Base-by-base conservation (phyloP, 2,888 invertebrate species). In the Chalcosyrphus nemorum region DNA sequence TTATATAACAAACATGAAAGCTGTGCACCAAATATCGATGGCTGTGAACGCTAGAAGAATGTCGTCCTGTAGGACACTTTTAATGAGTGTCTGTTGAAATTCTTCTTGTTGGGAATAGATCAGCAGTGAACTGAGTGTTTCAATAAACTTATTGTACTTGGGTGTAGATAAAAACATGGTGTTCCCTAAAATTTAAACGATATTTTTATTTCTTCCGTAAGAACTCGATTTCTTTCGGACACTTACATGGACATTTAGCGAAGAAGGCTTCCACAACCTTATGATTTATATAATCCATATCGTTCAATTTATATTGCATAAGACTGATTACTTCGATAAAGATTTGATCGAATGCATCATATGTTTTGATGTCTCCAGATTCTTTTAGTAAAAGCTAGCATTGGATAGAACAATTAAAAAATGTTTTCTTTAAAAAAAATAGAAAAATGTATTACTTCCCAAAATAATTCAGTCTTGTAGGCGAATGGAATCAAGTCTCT, bases 11-110 rank as follows among this genome's bases (percentile, higher is more conserved):
- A 43, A 82, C 82, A 41, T 72, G 32, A 72, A 82, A 9, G 41
- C 15, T 4, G 52, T 72, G 41, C 77, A 66, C 61, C 54, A 82
- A 15, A 82, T 35, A 7, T 82, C 77, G 11, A 77, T 72, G 4
- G 77, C 57, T 9, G 65, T 6, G 3, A 32, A 13, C 1, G 71
- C 78, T 13, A 65, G 9, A 11, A 41, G 9, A 2, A 50, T 41
- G 15, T 71, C 63, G 1, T 56, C 56, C n/a, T 78, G 63, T 1
- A 78, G 5, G 19, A 78, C 41, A 41, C n/a, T 17, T 2, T 57
- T 11, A 7, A 70, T 11, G 7, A 71, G 63, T 9, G 9, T 19
- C 1, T 21, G 29, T 29, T 57, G 19, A 17, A 71, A 1, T n/a
- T 29, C 21, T 4, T 65, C 21, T 7, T 5, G 7, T 5, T 13